phyloP scores from a whole-genome alignment of 2,113 vertebrate species.

The Clarias gariepinus region DNA sequence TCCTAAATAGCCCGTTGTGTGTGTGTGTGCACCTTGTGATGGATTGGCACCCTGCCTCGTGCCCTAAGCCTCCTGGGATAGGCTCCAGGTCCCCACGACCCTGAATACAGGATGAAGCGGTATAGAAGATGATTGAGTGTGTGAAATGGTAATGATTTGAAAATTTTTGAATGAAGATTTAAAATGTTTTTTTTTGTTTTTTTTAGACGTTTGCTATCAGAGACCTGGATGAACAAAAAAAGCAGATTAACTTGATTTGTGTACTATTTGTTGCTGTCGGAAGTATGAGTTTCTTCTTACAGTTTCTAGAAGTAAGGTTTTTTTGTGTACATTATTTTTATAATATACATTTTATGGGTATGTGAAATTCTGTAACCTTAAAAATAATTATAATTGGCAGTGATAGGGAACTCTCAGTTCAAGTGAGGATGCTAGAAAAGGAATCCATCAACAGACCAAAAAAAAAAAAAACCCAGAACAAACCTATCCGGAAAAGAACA shows the following conservation, averaged over 20 bases:
- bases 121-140: too few species aligned
- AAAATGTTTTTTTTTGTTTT: not conserved
- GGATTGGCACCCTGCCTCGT: too few species aligned
- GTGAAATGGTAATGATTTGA: not conserved
- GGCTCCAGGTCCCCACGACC: too few species aligned
- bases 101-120: not conserved
- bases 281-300: conserved; percentile 68
- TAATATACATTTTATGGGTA: not conserved
- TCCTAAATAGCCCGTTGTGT: too few species aligned
- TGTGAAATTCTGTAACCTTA: not conserved
- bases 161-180: too few species aligned
- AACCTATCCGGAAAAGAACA: too few species aligned
- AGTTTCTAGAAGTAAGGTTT: conserved; percentile 72
- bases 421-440: too few species aligned
- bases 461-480: too few species aligned
- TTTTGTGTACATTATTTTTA: conserved; percentile 1
- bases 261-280: conserved; percentile 71
- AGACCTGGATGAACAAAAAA: conserved; percentile 63
- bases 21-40: too few species aligned
- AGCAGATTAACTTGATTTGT: conserved; percentile 68
- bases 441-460: too few species aligned
- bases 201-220: conserved; percentile 71
- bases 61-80: too few species aligned
- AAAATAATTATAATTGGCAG: not conserved
- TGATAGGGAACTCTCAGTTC: too few species aligned